Evolutionary conservation across 2,113 vertebrate species (phyloP), one percentile per base, ranked within the genome.

Genomic region (Ageneiosus marmoratus): DNA sequence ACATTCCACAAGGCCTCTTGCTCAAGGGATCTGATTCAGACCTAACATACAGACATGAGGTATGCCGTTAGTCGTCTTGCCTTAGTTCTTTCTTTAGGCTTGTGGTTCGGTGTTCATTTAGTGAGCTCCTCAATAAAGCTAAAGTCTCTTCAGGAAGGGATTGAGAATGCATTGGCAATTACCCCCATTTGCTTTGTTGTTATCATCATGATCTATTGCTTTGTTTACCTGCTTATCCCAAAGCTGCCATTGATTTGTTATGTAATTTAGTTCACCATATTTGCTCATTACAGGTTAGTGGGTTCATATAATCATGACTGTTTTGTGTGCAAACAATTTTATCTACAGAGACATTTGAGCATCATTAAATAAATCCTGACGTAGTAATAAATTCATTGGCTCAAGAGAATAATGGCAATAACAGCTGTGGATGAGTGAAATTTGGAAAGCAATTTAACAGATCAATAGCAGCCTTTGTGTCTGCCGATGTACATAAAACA

Each of bases 21-120:
- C 81, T 85, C 86, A 88, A 90, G 86, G 77, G 77, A 86, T 89
- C 88, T 89, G 78, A 82, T 89, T 87, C 87, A 88, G 76, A 88
- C 86, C 82, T 79, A 90, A 89, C 87, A 92, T 81, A 89, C 88
- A 88, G 87, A 87, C 86, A 89, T 55, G 86, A 87, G 44, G 85
- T 84, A 44, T 74, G 41, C 18, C 58, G 44, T 84, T 84, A 41
- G 53, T 55, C 16, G 67, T 79, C 76, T 65, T 29, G 41, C n/a
- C 4, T 58, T 58, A 58, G 24, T 32, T 77, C 34, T 83, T 20
- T 24, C 4, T 83, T 75, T 80, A 32, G 24, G 32, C 48, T 55
- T 60, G 55, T 81, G 72, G 79, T 77, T 82, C 63, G 60, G 44
- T 32, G 44, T 82, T 79, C 27, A 60, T 60, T 51, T 78, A 32